Base-by-base conservation (phyloP, 1,140 invertebrate species). In the Eupeodes corollae region DNA sequence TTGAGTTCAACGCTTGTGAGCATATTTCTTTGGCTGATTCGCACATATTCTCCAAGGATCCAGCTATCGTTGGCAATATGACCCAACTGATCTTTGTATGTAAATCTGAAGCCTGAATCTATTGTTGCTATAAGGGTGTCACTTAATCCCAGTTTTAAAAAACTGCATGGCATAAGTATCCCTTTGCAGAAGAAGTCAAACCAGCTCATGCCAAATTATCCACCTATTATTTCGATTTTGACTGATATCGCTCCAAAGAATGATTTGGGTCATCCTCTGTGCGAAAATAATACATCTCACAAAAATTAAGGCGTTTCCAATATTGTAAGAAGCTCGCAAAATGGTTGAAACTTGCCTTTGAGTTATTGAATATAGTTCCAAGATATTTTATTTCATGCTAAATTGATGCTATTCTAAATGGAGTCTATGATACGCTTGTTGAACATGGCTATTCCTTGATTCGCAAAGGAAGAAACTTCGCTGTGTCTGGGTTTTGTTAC, bases 261-360 rank as follows among this genome's bases (percentile, higher is more conserved):
- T 72, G 94, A 98, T 72, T 73, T 99, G 16, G 96, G 94, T 1
- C 95, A 99, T 79, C 89, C 97, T 10, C 60, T 99, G 42, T 98
- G 95, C 73, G 76, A 72, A 41, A 99, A 99, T 76, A 91, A 62
- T 95, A 91, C 63, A 79, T 83, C 39, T 75, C 75, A 55, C 72
- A 78, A 53, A 75, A 92, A n/a, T 68, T 96, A 1, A 75, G 75
- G 52, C 64, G 77, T 15, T 71, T 81, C 50, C 70, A 78, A 43
- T 73, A 73, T 5, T 82, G 86, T 1, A 63, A 70, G 46, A 59
- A 73, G 2, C 72, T 91, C 31, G 78, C 78, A 1, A 55, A 68
- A 18, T 85, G 83, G 79, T 55, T 86, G 3, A 76, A 81, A 58
- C 59, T 73, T 37, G 73, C 79, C 41, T 80, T 90, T 46, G 72